Conservation (phyloP, 2,113 vertebrate genomes). For the Leuciscus idus region DNA sequence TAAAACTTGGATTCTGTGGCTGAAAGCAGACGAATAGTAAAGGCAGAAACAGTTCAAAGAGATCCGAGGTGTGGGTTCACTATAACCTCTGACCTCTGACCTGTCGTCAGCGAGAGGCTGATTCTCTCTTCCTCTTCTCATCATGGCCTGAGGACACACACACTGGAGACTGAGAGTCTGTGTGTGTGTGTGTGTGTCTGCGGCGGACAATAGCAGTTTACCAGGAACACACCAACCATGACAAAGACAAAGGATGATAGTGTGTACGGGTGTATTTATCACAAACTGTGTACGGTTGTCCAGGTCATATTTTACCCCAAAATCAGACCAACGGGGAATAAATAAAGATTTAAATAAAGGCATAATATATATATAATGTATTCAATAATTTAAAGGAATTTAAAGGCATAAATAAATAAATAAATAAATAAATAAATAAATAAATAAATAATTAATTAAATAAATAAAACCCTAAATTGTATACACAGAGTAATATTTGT, state of each 20-base stretch:
- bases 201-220: not conserved
- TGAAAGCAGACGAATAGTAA: too few relatives aligned
- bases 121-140: constrained; percentile 5
- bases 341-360: not conserved
- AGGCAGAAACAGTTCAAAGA: not conserved
- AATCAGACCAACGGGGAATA: not conserved
- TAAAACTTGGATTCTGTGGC: too few relatives aligned
- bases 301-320: not conserved
- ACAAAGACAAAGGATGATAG: not conserved
- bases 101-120: not conserved
- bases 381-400: too few relatives aligned
- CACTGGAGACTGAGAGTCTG: not conserved
- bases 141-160: constrained; percentile 2
- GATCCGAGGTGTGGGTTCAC: too few relatives aligned
- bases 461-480: too few relatives aligned
- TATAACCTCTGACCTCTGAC: constrained; percentile 9
- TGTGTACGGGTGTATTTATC: not conserved
- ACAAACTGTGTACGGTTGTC: not conserved
- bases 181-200: not conserved
- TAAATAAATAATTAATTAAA: too few relatives aligned
- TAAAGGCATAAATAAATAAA: too few relatives aligned
- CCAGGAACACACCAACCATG: not conserved
- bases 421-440: too few relatives aligned
- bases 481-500: too few relatives aligned
- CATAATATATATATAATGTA: not conserved